Evolutionary conservation across 1,140 invertebrate genomes (phyloP).

Genomic region (Ylistrum balloti): DNA sequence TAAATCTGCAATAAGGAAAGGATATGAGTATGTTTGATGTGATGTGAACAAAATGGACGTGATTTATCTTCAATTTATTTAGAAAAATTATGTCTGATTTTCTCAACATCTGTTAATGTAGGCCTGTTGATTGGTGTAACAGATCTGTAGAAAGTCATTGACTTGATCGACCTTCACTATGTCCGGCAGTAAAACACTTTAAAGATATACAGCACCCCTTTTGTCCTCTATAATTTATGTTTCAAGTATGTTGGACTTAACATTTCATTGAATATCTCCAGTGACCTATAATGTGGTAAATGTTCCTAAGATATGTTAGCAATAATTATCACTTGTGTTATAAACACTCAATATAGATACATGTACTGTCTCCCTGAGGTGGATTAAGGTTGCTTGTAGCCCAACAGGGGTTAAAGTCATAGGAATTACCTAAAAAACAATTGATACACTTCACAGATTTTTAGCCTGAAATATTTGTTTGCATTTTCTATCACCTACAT

Average conservation of each 20-base stretch:
- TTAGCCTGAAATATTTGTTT: background rate
- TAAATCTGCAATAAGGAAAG: too few species aligned
- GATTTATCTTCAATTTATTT: too few species aligned
- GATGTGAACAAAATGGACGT: too few species aligned
- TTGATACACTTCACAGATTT: background rate
- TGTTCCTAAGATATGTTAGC: background rate
- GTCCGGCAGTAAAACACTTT: slow-evolving; percentile 7
- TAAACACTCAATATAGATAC: background rate
- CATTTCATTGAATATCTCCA: slow-evolving; percentile 10
- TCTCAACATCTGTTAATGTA: background rate
- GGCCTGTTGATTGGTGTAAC: background rate
- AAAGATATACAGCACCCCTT: background rate
- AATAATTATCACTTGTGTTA: background rate
- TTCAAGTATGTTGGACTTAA: background rate
- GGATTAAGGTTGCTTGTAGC: too few species aligned
- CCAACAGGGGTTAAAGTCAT: too few species aligned
- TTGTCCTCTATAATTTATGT: slow-evolving; percentile 21
- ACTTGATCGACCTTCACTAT: background rate
- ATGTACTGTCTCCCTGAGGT: too few species aligned
- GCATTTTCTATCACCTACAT: background rate
- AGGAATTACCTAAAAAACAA: too few species aligned
- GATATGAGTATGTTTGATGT: too few species aligned
- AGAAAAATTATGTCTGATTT: background rate
- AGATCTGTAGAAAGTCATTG: background rate
- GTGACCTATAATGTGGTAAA: slow-evolving; percentile 16